Evolutionary conservation across 30 jellyfish, hydroid and myxozoan species (phyloP), one percentile per base, ranked within the genome.

Genomic region (Sanderia malayensis): DNA sequence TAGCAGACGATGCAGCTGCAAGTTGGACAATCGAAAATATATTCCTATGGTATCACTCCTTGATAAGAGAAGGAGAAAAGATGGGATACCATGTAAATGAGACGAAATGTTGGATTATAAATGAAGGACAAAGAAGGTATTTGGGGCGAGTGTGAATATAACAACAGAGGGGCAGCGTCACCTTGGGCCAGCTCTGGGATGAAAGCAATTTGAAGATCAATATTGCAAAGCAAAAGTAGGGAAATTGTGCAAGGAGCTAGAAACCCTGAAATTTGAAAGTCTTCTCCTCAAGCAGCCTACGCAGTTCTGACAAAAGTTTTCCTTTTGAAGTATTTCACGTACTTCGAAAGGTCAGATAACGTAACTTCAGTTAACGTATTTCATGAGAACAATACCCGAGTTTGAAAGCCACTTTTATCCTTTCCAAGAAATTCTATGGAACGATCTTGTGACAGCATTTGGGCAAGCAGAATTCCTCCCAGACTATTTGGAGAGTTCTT

Each of bases 1-100:
- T 49, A 49, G 64, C 64, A 4, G 64, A 49, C 64, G 64, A 49
- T 49, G 64, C 64, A 49, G 64, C 64, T 19, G 64, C 64, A 49
- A 49, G 64, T 49, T 11, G 64, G 64, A 4, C 64, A 24, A 49
- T 49, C 64, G 18, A 49, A 49, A 18, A 49, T 49, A 4, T 49
- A 49, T 49, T n/a, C 64, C 64, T 4, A 4, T 49, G 64, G 64
- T 49, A 49, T 49, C 64, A 49, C 64, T 49, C 64, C 64, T 18
- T 49, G 64, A 49, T 49, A 49, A 49, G 18, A 49, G 64, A 49
- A 49, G 64, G 64, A 24, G 64, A 9, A 19, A 15, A 49, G 64
- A 11, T 49, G 8, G 64, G 64, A 49, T 49, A 49, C 18, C 18
- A 49, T 49, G 64, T 49, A 49, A 49, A 49, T 49, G 64, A 49